A percentile compares a stretch with the other conserved stretches of the same genome.
phyloP scores from a whole-genome alignment of 2,797 vertebrate species.

The Eidolon dupreanum region DNA sequence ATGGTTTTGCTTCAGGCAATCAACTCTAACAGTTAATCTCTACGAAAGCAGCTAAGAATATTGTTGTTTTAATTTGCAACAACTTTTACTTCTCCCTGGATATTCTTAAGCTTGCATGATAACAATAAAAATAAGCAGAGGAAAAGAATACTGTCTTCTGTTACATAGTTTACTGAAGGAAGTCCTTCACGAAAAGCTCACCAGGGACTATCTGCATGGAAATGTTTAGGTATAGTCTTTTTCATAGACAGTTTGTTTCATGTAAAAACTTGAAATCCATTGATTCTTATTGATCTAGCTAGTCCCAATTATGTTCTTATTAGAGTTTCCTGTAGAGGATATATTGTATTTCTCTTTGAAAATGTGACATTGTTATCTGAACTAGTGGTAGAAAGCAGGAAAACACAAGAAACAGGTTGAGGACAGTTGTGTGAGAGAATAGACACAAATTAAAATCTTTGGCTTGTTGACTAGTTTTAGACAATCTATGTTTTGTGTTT shows the following conservation, averaged over 20 bases:
- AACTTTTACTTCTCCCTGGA: background rate
- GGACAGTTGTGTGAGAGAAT: background rate
- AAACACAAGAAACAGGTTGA: background rate
- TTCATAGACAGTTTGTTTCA: conserved; percentile 3
- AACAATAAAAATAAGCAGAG: conserved; percentile 16
- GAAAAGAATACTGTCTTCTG: background rate
- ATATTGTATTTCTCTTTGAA: conserved; percentile 24
- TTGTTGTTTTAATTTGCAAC: conserved; percentile 46
- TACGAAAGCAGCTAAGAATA: conserved; percentile 34
- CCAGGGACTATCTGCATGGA: background rate
- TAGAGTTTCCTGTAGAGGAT: background rate
- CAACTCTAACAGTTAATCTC: background rate
- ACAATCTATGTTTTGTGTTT: background rate
- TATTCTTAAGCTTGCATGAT: background rate
- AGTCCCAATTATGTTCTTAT: background rate
- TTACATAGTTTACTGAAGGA: background rate
- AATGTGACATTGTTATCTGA: background rate
- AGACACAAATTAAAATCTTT: background rate
- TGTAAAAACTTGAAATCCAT: background rate
- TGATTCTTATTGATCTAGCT: conserved; percentile 12
- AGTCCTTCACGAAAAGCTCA: background rate
- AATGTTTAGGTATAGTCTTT: conserved; percentile 19
- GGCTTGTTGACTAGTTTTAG: background rate
- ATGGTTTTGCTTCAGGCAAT: background rate
- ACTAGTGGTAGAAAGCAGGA: background rate